phyloP scores from a whole-genome alignment of 2,888 invertebrate genomes.

The Petrolisthes manimaculis region DNA sequence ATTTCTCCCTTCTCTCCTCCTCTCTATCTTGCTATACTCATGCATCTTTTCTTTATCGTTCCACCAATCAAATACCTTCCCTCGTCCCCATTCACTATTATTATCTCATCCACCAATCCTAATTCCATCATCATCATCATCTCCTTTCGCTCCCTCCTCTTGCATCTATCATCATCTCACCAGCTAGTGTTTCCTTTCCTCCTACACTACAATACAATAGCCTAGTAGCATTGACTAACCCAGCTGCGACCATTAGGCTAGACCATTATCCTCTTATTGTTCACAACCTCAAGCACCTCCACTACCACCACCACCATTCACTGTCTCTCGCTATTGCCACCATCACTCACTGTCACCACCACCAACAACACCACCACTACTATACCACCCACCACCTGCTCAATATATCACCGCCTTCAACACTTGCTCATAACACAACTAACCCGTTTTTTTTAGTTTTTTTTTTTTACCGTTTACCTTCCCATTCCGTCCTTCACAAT shows the following conservation, averaged over 20 bases:
- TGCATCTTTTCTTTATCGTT: constrained; percentile 24
- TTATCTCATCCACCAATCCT: background rate
- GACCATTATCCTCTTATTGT: background rate
- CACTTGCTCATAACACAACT: too few species aligned
- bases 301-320: background rate
- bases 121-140: background rate
- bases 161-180: background rate
- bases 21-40: too few species aligned
- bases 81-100: background rate
- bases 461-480: too few species aligned
- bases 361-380: too few species aligned
- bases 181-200: background rate
- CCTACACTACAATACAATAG: background rate
- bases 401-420: too few species aligned
- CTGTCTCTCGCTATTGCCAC: background rate
- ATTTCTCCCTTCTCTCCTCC: constrained; percentile 14
- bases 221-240: background rate
- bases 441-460: too few species aligned
- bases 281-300: background rate
- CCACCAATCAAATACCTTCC: constrained; percentile 7
- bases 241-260: background rate
- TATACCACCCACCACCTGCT: too few species aligned
- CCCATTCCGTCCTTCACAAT: too few species aligned
- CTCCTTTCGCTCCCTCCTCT: background rate
- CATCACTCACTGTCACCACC: too few species aligned